These are phyloP conservation scores for Erythrocercus mccallii DNA, from an alignment of 2,113 vertebrate genomes.

Conservation along the genomic window DNA sequence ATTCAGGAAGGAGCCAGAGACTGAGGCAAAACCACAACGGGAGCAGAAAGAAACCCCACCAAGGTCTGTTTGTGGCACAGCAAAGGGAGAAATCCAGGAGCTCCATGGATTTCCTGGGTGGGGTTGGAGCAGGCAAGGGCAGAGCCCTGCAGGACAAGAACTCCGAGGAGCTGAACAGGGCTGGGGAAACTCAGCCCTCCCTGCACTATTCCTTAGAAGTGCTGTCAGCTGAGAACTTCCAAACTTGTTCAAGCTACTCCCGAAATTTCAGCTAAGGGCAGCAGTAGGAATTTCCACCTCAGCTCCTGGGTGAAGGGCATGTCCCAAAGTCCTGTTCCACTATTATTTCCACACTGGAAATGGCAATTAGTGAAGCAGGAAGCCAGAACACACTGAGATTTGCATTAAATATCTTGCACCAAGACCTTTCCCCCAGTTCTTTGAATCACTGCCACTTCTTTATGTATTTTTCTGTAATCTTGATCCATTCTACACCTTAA, in stretches of 20 bases:
- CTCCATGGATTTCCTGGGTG: background rate
- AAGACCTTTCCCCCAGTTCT: background rate
- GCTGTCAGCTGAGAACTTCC: background rate
- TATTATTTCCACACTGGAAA: background rate
- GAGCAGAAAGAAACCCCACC: background rate
- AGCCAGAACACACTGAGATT: background rate
- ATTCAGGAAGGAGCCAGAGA: accelerated
- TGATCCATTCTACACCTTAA: background rate
- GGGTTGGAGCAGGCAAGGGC: background rate
- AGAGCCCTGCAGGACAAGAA: background rate
- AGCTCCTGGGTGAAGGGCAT: accelerated
- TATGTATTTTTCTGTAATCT: background rate
- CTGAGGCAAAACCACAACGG: accelerated
- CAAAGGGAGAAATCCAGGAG: background rate
- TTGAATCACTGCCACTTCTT: background rate
- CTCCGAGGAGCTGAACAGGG: accelerated
- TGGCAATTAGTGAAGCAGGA: background rate
- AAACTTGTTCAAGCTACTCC: background rate
- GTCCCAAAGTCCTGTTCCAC: background rate
- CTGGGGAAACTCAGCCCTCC: background rate
- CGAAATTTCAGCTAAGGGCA: background rate
- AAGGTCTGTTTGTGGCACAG: accelerated
- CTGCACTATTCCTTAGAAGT: accelerated
- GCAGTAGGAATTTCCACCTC: background rate
- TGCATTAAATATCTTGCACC: background rate